Evolutionary conservation across 1,140 invertebrate species (phyloP).

Genomic region (Thaumatotibia leucotreta): DNA sequence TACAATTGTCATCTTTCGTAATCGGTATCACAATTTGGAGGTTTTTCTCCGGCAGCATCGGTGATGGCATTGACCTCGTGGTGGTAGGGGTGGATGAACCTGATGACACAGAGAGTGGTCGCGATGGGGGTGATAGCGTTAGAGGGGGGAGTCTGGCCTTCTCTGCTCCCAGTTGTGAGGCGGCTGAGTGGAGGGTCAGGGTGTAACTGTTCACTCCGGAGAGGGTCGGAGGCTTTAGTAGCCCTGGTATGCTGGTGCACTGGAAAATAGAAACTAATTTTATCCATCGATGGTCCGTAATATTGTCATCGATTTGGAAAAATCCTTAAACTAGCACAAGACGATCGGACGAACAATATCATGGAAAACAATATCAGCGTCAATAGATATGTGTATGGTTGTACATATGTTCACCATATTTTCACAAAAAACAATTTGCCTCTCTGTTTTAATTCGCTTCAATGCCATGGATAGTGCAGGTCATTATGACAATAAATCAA

Average conservation of each 20-base stretch:
- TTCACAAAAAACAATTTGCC: too few relatives aligned
- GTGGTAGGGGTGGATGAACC: constrained; percentile 46
- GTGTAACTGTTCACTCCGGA: constrained; percentile 60
- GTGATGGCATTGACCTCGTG: constrained; percentile 57
- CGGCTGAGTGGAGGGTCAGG: constrained; percentile 65
- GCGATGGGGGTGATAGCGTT: constrained; percentile 47
- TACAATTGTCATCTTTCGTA: constrained; percentile 62
- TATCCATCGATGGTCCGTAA: background rate
- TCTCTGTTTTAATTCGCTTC: too few relatives aligned
- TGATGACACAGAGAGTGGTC: constrained; percentile 35
- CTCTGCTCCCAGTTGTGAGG: constrained; percentile 61
- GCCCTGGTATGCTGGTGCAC: constrained; percentile 76
- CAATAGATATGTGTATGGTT: too few relatives aligned
- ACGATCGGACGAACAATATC: too few relatives aligned
- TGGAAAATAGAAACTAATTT: constrained; percentile 40
- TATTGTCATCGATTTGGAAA: background rate
- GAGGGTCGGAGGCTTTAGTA: constrained; percentile 76
- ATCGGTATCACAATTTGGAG: constrained; percentile 54
- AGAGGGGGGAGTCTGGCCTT: constrained; percentile 62
- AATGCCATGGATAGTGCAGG: too few relatives aligned
- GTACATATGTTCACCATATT: too few relatives aligned
- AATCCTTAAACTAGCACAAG: too few relatives aligned
- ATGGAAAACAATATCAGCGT: too few relatives aligned
- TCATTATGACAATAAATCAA: too few relatives aligned
- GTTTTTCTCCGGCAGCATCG: constrained; percentile 66